These are phyloP conservation scores for Parauchenoglanis punctatus DNA, from an alignment of 2,797 vertebrate species.

Conservation along the genomic window DNA sequence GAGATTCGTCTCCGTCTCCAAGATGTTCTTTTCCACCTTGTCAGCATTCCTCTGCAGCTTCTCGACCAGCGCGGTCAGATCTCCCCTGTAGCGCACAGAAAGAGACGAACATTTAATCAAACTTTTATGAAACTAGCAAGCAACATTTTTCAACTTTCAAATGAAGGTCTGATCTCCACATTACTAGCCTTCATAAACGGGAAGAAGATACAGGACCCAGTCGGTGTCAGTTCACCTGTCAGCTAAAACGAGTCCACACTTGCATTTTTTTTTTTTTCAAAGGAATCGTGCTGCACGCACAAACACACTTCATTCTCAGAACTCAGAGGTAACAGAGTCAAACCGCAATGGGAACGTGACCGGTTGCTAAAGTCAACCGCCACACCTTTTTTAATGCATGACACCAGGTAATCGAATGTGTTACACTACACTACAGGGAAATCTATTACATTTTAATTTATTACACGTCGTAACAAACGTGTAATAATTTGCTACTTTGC, in stretches of 20 bases:
- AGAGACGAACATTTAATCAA: not conserved
- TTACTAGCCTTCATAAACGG: not conserved
- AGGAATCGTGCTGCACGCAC: not conserved
- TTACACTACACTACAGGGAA: not conserved
- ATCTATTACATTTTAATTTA: not conserved
- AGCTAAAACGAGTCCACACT: not conserved
- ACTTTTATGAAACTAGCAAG: not conserved
- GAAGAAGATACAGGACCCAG: not conserved
- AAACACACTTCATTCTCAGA: not conserved
- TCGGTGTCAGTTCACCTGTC: not conserved
- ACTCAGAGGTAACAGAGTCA: not conserved
- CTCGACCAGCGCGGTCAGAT: slow-evolving; percentile 78
- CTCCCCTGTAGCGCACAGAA: not conserved
- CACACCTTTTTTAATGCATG: not conserved
- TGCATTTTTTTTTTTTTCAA: slow-evolving; percentile 5
- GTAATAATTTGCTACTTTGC: not conserved
- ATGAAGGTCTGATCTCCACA: not conserved
- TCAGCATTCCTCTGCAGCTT: slow-evolving; percentile 94
- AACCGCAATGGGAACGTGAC: not conserved
- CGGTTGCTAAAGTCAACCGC: not conserved
- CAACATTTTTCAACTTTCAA: not conserved
- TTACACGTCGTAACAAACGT: not conserved
- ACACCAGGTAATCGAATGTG: not conserved
- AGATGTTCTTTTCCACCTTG: slow-evolving; percentile 93
- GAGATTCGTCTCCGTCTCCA: slow-evolving; percentile 88